A percentile compares a stretch with the other conserved stretches of the same genome.
Conservation (phyloP, 1,140 invertebrate species). For the Drosophila rhopaloa region DNA sequence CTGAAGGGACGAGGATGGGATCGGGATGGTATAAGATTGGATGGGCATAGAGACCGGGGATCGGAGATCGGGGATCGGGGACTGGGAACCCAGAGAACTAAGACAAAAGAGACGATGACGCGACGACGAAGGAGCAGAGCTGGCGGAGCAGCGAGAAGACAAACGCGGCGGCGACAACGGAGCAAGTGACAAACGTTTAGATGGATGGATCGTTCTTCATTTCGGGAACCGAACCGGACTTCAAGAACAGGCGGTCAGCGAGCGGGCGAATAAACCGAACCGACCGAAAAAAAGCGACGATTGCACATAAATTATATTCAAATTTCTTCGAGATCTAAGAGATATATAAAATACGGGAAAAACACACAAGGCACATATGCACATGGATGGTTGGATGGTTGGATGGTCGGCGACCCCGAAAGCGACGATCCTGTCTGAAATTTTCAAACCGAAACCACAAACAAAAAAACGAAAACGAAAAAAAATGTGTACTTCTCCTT, state of each 20-base stretch:
- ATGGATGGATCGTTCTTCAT: constrained; percentile 77
- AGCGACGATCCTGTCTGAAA: constrained; percentile 4
- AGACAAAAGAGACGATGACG: constrained; percentile 42
- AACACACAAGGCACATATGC: constrained; percentile 37
- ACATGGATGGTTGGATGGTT: not conserved
- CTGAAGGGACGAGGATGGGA: constrained; percentile 16
- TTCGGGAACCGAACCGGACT: constrained; percentile 39
- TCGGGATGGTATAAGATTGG: constrained; percentile 1
- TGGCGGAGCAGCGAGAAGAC: constrained; percentile 69
- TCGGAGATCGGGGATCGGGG: not conserved
- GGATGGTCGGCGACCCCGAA: constrained; percentile 3
- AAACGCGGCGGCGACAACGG: constrained; percentile 78
- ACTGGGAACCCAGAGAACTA: constrained; percentile 15
- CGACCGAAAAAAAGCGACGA: constrained; percentile 79
- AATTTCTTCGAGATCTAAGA: constrained; percentile 78
- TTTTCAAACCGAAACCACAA: not conserved
- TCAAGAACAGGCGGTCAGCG: constrained; percentile 5
- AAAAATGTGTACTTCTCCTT: constrained; percentile 1
- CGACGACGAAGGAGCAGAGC: constrained; percentile 69
- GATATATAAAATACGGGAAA: constrained; percentile 72
- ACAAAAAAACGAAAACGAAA: not conserved
- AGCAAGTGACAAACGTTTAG: constrained; percentile 82
- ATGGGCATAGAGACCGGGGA: not conserved
- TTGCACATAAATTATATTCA: constrained; percentile 84
- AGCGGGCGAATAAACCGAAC: constrained; percentile 45